Evolutionary conservation across 2,113 vertebrate species (phyloP), one percentile per base, ranked within the genome.

Genomic region (Dipodomys spectabilis): DNA sequence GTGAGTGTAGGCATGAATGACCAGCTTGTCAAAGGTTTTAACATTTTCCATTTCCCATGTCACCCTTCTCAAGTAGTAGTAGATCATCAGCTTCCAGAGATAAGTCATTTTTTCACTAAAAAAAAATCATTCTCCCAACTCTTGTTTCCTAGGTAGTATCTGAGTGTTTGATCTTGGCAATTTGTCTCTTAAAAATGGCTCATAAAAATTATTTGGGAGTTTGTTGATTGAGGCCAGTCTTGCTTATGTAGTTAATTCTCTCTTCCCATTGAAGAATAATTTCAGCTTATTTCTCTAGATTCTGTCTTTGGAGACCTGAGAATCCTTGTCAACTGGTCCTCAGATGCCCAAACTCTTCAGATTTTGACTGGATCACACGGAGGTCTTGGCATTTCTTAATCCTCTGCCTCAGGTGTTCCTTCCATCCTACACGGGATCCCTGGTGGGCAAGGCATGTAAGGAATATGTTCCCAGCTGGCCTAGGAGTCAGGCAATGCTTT

Each of bases 221-320:
- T 57, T 78, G 35, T 23, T 78, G 7, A 68, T 35, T 49, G 69
- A 82, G 18, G 35, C 39, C 72, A 91, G 57, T 57, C 53, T 25
- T 68, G 45, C 93, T 30, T 80, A 68, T 64, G 18, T 82, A 44
- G n/a, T 74, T 82, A 57, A 84, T 92, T 86, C 45, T 88, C 19
- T 32, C n/a, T 87, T 22, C 28, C 71, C 28, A 23, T 12, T 1
- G 68, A 90, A 90, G 79, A 13, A n/a, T 53, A 79, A 84, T 57
- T 92, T 86, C n/a, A 77, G 28, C 8, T 45, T 39, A 39, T 75
- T 81, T 75, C 45, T 69, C 13, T 27, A 68, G 45, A 64, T 62
- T 91, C 49, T 90, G 22, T 94, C 45, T 95, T 88, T 92, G 82
- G 45, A 13, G 35, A 28, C 73, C n/a, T 44, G 30, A 90, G 91